Conservation (phyloP, 2,888 invertebrate genomes). For the Melanargia galathea region DNA sequence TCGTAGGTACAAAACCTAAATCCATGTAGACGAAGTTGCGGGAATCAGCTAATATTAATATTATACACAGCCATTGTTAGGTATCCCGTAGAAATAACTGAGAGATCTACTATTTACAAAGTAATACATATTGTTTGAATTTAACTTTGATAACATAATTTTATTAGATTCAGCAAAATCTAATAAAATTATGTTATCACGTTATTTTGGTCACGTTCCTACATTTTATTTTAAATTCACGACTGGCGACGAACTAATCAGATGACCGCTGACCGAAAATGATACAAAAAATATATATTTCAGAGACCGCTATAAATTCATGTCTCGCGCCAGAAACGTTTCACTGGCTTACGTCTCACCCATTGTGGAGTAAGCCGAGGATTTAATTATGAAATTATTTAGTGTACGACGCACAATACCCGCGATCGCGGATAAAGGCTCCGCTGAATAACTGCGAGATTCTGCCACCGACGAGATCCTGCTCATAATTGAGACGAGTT, state of each 20-base stretch:
- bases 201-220: not conserved
- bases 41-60: too few species aligned
- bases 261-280: constrained; percentile 1
- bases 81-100: too few species aligned
- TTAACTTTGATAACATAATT: too few species aligned
- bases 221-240: not conserved
- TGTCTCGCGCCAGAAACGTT: constrained; percentile 36
- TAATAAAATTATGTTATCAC: too few species aligned
- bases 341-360: constrained; percentile 47
- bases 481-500: constrained; percentile 39
- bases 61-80: too few species aligned
- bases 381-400: constrained; percentile 65
- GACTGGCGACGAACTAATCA: not conserved
- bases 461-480: constrained; percentile 34
- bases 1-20: too few species aligned
- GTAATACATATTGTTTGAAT: too few species aligned
- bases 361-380: constrained; percentile 51
- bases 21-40: too few species aligned
- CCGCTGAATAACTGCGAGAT: constrained; percentile 33
- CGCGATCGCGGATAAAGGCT: constrained; percentile 34
- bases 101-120: too few species aligned
- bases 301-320: constrained; percentile 26
- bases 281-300: not conserved
- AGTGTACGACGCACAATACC: constrained; percentile 36
- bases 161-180: too few species aligned